A percentile compares a stretch with the other conserved stretches of the same genome.
Evolutionary conservation across 2,113 vertebrate species (phyloP).

Genomic region (Dascyllus trimaculatus): DNA sequence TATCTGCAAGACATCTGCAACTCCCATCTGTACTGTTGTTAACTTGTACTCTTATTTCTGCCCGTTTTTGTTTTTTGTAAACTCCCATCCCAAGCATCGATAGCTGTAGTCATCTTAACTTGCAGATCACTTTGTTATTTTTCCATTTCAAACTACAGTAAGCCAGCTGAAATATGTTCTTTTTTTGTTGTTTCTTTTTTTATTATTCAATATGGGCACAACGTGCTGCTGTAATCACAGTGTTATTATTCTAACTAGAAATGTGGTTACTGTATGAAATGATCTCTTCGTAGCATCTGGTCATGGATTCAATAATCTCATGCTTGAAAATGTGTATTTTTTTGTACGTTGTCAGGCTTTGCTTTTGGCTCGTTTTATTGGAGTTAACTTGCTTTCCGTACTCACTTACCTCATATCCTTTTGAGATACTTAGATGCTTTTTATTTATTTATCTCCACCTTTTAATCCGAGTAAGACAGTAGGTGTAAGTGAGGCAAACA

Average conservation of each 20-base stretch:
- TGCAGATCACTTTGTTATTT: conserved; percentile 83
- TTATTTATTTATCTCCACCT: conserved; percentile 92
- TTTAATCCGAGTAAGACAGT: conserved; percentile 90
- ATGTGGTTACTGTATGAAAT: conserved; percentile 89
- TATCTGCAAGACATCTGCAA: conserved; percentile 61
- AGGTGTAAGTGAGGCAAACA: conserved; percentile 87
- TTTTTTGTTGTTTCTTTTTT: conserved; percentile 42
- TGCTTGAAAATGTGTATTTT: conserved; percentile 69
- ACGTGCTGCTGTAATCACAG: conserved; percentile 81
- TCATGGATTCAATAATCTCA: conserved; percentile 72
- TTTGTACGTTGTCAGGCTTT: conserved; percentile 75
- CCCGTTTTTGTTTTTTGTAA: conserved; percentile 78
- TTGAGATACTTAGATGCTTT: conserved; percentile 84
- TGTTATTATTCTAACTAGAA: conserved; percentile 76
- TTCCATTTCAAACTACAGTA: conserved; percentile 89
- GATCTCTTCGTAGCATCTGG: conserved; percentile 45
- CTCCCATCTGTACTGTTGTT: conserved; percentile 49
- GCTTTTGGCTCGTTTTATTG: conserved; percentile 72
- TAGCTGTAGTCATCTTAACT: conserved; percentile 89
- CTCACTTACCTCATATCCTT: conserved; percentile 91
- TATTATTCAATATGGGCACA: conserved; percentile 77
- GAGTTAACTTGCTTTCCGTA: conserved; percentile 82
- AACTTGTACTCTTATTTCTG: conserved; percentile 56
- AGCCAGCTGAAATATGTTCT: conserved; percentile 67
- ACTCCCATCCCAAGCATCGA: conserved; percentile 81